Evolutionary conservation across 1,140 invertebrate species (phyloP), one percentile per base, ranked within the genome.

Genomic region (Nephila pilipes): DNA sequence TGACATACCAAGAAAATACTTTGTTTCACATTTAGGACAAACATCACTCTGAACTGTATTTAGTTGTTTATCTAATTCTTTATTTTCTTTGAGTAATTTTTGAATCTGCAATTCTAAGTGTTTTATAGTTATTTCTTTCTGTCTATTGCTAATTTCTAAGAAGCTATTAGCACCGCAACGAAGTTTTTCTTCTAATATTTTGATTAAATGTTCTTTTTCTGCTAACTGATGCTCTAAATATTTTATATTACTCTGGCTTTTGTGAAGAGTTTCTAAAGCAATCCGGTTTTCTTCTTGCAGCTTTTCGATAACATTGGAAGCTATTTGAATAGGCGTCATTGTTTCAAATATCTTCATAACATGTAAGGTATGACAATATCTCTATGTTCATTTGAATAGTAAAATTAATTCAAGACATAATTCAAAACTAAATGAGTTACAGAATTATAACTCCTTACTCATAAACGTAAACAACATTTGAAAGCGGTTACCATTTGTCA

Each of bases 111-210:
- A 46, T 46, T 93, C 83, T 79, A 93, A 57, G 80, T 93, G 60
- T 60, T 93, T 93, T 38, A 93, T 93, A 2, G 65, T 93, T 36
- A 93, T 32, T 75, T 93, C 91, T 58, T 93, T 93, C 29, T 93
- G 83, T 25, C 69, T 75, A 46, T 55, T 57, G 55, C 55, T 79
- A 29, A 58, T 80, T 18, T 87, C 85, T 20, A 87, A 80, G 58
- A 20, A 87, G 20, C 25, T 80, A 46, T 93, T 83, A 8, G 91
- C 20, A 29, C 91, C 91, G 58, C 16, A 8, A 58, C 91, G 83
- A 80, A 87, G 22, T 60, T 55, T 75, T 16, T 93, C 69, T 58
- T 93, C 65, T 25, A 93, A 18, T 18, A 93, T 87, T 55, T 85
- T 87, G 38, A 87, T 87, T 25, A 93, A 25, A 18, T 58, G 36